Conservation (phyloP, 2,888 invertebrate species). For the Pheosia tremula region DNA sequence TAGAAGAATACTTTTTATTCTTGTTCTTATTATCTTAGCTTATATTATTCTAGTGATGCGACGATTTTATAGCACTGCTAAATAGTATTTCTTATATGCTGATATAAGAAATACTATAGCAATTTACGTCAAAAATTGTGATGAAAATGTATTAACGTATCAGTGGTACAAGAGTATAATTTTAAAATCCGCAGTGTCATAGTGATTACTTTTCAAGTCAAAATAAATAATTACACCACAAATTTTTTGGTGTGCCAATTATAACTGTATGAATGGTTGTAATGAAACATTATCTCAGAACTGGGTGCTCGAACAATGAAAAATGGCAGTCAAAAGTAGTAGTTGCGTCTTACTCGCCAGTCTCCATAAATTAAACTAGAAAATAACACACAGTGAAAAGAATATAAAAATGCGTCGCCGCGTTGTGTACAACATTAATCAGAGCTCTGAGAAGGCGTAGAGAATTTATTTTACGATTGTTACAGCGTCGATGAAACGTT, state of each 20-base stretch:
- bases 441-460: slow-evolving; percentile 81
- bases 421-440: slow-evolving; percentile 81
- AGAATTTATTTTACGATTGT: slow-evolving; percentile 84
- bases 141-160: slow-evolving; percentile 30
- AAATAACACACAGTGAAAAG: slow-evolving; percentile 73
- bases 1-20: too few species aligned
- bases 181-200: slow-evolving; percentile 26
- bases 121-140: slow-evolving; percentile 11
- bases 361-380: slow-evolving; percentile 77
- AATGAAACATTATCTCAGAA: slow-evolving; percentile 18
- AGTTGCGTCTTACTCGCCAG: slow-evolving; percentile 50
- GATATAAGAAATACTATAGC: background rate
- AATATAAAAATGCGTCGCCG: slow-evolving; percentile 74
- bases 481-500: slow-evolving; percentile 82
- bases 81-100: too few species aligned
- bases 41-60: too few species aligned
- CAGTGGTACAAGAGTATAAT: slow-evolving; percentile 14
- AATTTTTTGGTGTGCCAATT: slow-evolving; percentile 15
- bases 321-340: slow-evolving; percentile 47
- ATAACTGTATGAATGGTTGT: slow-evolving; percentile 14
- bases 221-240: slow-evolving; percentile 23
- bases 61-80: too few species aligned
- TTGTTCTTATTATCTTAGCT: too few species aligned
- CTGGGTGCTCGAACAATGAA: slow-evolving; percentile 34
- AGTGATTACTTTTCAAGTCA: slow-evolving; percentile 12